Base-by-base conservation (phyloP, 2,888 invertebrate species). In the Epinotia bilunana region DNA sequence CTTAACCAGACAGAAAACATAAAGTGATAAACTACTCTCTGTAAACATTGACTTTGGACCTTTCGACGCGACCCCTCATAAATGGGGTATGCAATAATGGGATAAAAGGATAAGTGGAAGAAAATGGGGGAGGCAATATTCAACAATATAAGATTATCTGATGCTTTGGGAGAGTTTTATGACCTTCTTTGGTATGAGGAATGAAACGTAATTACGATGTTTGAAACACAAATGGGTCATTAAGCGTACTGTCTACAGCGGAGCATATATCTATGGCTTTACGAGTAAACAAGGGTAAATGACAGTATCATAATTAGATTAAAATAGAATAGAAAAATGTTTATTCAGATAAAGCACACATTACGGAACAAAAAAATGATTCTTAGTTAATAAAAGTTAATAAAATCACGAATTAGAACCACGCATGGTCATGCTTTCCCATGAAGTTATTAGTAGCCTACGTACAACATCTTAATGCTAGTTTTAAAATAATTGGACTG, bases 61-160 rank as follows among this genome's bases (percentile, higher is more conserved):
- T 74, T 74, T 71, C 12, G 55, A 6, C 13, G 20, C 1, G 13
- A 16, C 23, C 9, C n/a, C 18, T 57, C 46, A 65, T 20, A 74
- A 71, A 65, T 71, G 63, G 73, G 55, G 28, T 62, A 71, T 61
- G 65, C 60, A 65, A 74, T 74, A 69, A 74, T 74, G 60, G 61
- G 70, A 71, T 58, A 69, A 73, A 62, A 55, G 46, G 74, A 62
- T 69, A 49, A 69, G 63, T 69, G 69, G 61, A 67, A 55, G 61
- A 65, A 75, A 69, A 74, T 63, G 33, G 57, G 33, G 60, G 43
- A 61, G 28, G 74, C 71, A 67, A 71, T 67, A 75, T 72, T 72
- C 72, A 75, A 72, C 71, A 71, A 65, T 67, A 75, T 60, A n/a
- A 60, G 74, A 71, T 74, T 74, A 74, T 61, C 71, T 46, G 43